Percentiles rank a stretch among this genome's conserved stretches.
These are phyloP conservation scores for Tenrec ecaudatus DNA, from an alignment of 2,113 vertebrate species.

Conservation along the genomic window DNA sequence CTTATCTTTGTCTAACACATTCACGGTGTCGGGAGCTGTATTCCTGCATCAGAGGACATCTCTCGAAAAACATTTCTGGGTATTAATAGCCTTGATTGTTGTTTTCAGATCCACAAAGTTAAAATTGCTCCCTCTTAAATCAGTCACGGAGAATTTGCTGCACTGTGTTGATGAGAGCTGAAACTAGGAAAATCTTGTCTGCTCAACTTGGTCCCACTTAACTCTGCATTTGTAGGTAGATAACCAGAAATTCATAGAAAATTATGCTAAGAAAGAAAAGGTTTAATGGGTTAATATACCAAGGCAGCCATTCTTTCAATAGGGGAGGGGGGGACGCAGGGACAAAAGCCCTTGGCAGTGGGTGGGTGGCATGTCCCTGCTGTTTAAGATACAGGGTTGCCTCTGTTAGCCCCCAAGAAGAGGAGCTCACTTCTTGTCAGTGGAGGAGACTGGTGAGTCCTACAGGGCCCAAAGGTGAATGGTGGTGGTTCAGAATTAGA, in stretches of 20 bases:
- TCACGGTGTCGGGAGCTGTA: slow-evolving; percentile 54
- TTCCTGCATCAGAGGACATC: neutral
- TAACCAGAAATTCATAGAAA: neutral
- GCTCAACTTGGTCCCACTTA: neutral
- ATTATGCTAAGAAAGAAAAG: neutral
- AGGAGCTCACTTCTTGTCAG: neutral
- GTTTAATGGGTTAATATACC: too few species aligned
- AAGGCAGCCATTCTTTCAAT: rapidly evolving
- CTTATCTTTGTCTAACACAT: slow-evolving; percentile 61
- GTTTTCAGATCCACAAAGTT: slow-evolving; percentile 15
- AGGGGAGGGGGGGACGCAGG: neutral
- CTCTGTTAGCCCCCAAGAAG: neutral
- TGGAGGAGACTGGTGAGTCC: neutral
- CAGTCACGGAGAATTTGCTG: slow-evolving; percentile 7
- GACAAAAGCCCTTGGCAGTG: too few species aligned
- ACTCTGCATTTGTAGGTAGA: neutral
- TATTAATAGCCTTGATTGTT: neutral
- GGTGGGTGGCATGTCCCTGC: too few species aligned
- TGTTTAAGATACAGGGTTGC: rapidly evolving
- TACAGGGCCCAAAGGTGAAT: neutral
- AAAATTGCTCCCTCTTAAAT: slow-evolving; percentile 36
- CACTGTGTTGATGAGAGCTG: neutral
- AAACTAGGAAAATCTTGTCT: neutral
- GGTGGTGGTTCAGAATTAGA: neutral
- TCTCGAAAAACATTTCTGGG: neutral